A percentile compares a stretch with the other conserved stretches of the same genome.
Conservation (phyloP, 2,888 invertebrate species). For the Graphium colonna region DNA sequence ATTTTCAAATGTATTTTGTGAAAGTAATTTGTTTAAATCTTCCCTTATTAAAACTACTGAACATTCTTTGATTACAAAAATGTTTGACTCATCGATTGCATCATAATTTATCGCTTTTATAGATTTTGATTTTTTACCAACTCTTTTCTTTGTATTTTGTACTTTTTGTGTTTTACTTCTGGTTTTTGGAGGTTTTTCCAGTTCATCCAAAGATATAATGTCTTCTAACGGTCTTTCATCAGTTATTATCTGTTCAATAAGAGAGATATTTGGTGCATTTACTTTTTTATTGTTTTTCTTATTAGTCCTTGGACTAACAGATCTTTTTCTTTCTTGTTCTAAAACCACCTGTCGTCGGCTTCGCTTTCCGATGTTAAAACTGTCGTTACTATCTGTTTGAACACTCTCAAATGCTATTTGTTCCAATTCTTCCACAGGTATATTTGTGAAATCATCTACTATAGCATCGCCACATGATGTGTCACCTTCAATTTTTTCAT, state of each 20-base stretch:
- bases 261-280: constrained; percentile 63
- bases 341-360: constrained; percentile 39
- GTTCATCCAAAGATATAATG: constrained; percentile 61
- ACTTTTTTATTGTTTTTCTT: constrained; percentile 41
- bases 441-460: constrained; percentile 58
- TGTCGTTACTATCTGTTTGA: constrained; percentile 33
- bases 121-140: constrained; percentile 31
- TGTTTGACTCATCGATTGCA: constrained; percentile 5
- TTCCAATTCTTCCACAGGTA: constrained; percentile 66
- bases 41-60: constrained; percentile 48
- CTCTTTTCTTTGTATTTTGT: constrained; percentile 36
- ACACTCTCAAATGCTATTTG: constrained; percentile 60
- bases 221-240: constrained; percentile 68
- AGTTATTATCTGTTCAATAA: constrained; percentile 66
- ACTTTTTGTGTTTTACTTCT: constrained; percentile 37
- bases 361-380: constrained; percentile 34
- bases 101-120: constrained; percentile 20
- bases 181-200: constrained; percentile 47
- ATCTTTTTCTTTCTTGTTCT: constrained; percentile 37
- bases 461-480: constrained; percentile 36
- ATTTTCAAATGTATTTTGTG: constrained; percentile 3
- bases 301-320: constrained; percentile 42
- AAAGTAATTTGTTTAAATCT: constrained; percentile 45
- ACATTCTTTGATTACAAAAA: constrained; percentile 49
- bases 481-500: constrained; percentile 31